Base-by-base conservation (phyloP, 92 coral and sea anemone species). In the Bergia puertoricense region DNA sequence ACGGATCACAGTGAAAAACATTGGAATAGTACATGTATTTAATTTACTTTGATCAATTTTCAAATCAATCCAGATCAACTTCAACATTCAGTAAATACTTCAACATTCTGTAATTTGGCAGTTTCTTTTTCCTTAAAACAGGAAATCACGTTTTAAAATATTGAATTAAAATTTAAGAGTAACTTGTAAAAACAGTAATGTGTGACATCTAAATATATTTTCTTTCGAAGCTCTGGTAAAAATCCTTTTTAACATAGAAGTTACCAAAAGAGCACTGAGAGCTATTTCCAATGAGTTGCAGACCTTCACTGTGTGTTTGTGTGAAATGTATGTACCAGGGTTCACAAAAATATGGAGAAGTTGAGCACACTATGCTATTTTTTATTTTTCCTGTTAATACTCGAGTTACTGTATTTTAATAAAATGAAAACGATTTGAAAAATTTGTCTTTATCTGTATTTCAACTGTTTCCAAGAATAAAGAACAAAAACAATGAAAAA, bases 221-320 rank as follows among this genome's bases (percentile, higher is more conserved):
- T 69, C 75, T 69, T 69, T 69, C 75, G 75, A 69, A 69, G 75
- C 75, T 69, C 75, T 69, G 75, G 75, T 69, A 69, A 69, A 69
- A 69, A 8, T n/a, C 75, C 18, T 2, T 69, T 69, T 69, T 69
- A 69, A 69, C 75, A 69, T 69, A 69, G 4, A 69, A 69, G 6
- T 69, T 69, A 69, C 75, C 75, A 69, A 69, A 69, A 69, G 75
- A 69, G 75, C 75, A 69, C 75, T 69, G 75, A 69, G 75, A 69
- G 75, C 6, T 6, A 69, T 69, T 69, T 69, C 75, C 75, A 69
- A 1, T 2, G 75, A 69, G 75, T 69, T 69, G 75, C 75, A 69
- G 75, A 69, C 18, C 18, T 69, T 69, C 75, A 69, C 75, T 69
- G 75, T 69, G 75, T 69, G 75, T 69, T 69, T 69, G 75, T 69